These are phyloP conservation scores for Enhydra lutris DNA, from an alignment of 2,113 vertebrate species.

Conservation along the genomic window DNA sequence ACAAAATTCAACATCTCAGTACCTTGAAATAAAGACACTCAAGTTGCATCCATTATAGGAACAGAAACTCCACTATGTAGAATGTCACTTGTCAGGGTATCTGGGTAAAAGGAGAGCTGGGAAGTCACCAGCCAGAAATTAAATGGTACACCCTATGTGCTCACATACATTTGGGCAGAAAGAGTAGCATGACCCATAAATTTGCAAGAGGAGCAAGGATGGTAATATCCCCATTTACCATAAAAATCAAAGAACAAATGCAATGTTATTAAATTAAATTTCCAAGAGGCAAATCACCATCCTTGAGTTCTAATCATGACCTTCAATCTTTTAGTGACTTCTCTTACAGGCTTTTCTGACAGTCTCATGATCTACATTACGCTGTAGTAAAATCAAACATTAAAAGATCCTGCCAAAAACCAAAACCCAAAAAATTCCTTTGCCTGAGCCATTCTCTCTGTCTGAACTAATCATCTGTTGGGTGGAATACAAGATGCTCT, in stretches of 20 bases:
- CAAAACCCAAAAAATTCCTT: neutral
- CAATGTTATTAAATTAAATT: neutral
- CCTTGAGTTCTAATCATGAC: neutral
- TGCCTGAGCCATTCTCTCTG: neutral
- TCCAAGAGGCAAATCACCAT: neutral
- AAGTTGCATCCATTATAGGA: neutral
- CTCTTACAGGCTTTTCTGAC: neutral
- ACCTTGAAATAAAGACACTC: neutral
- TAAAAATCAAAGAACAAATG: neutral
- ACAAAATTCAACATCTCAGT: neutral
- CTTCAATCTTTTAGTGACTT: neutral
- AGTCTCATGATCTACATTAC: neutral
- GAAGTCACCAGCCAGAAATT: neutral
- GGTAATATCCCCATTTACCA: neutral
- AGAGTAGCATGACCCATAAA: neutral
- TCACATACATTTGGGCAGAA: neutral
- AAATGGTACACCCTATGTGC: neutral
- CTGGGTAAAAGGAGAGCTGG: neutral
- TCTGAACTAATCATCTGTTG: neutral
- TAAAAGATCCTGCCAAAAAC: neutral
- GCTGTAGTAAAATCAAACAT: constrained; percentile 9
- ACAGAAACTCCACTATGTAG: neutral
- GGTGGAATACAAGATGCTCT: neutral
- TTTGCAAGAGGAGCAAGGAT: neutral
- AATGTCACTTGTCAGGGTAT: neutral